A percentile compares a stretch with the other conserved stretches of the same genome.
Conservation (phyloP, 2,113 vertebrate genomes). For the Ceyx cyanopectus region DNA sequence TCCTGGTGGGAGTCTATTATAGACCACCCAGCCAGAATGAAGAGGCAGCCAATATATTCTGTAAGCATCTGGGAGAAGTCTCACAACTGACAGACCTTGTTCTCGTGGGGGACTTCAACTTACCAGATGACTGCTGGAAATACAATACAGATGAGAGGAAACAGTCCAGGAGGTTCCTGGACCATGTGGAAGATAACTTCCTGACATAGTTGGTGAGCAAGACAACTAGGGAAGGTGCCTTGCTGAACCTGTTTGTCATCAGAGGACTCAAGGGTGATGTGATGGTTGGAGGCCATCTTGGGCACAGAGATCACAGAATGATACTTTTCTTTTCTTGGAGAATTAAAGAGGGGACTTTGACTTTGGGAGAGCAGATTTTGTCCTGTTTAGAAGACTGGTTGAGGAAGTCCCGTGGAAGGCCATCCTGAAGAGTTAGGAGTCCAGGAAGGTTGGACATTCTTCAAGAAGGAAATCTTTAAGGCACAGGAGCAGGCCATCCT, state of each 20-base stretch:
- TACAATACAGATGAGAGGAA: no score
- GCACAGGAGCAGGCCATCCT: not conserved
- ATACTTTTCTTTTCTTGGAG: not conserved
- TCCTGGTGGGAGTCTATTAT: no score
- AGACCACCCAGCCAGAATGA: no score
- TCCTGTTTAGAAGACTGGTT: not conserved
- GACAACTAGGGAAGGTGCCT: not conserved
- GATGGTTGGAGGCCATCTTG: not conserved
- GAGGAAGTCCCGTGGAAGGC: not conserved
- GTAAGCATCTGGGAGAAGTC: no score
- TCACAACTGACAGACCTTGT: no score
- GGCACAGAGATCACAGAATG: not conserved
- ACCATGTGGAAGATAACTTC: not conserved
- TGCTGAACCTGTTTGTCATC: not conserved
- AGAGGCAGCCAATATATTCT: no score
- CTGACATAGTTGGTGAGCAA: not conserved
- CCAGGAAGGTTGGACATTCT: not conserved
- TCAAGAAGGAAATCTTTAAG: not conserved
- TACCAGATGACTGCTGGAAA: no score
- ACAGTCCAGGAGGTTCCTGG: no score
- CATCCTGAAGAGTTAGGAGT: not conserved
- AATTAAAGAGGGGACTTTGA: not conserved
- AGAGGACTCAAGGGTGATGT: not conserved
- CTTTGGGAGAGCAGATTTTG: not conserved
- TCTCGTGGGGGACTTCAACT: no score